Percentiles rank a stretch among this genome's conserved stretches.
Conservation (phyloP, 2,797 vertebrate genomes). For the Urophycis tenuis region DNA sequence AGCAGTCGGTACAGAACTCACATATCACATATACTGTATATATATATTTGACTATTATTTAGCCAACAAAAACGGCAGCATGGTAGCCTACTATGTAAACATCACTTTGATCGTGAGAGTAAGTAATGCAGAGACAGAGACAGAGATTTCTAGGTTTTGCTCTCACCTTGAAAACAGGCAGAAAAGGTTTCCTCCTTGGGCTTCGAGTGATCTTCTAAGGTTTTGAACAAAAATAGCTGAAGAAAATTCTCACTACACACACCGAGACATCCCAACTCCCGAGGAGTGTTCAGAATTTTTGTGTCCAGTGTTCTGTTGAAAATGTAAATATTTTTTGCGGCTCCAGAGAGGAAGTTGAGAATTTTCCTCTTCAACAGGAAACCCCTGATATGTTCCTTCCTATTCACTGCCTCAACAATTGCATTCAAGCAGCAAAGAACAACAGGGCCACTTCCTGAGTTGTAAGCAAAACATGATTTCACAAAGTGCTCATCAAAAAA, state of each 20-base stretch:
- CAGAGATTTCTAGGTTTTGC: neutral
- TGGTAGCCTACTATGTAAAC: neutral
- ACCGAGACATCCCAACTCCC: constrained; percentile 18
- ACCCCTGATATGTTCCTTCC: constrained; percentile 76
- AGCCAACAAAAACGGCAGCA: neutral
- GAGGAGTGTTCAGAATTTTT: constrained; percentile 35
- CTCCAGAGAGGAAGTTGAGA: constrained; percentile 64
- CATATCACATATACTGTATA: neutral
- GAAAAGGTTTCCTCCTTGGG: constrained; percentile 12
- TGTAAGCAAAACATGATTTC: constrained; percentile 47
- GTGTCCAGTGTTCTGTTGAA: constrained; percentile 25
- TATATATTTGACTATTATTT: neutral
- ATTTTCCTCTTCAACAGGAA: constrained; percentile 74
- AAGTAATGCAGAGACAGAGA: too few relatives aligned
- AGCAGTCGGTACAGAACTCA: neutral
- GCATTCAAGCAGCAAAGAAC: constrained; percentile 65
- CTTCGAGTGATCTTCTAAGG: constrained; percentile 10
- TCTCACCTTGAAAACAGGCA: constrained; percentile 45
- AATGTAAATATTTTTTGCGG: constrained; percentile 67
- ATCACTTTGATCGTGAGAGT: too few relatives aligned
- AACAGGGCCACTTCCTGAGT: constrained; percentile 74
- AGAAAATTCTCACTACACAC: constrained; percentile 16
- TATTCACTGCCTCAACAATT: constrained; percentile 60
- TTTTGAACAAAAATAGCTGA: constrained; percentile 15
- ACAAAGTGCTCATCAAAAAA: constrained; percentile 17